phyloP scores from a whole-genome alignment of 2,113 vertebrate genomes.

The Naja naja region DNA sequence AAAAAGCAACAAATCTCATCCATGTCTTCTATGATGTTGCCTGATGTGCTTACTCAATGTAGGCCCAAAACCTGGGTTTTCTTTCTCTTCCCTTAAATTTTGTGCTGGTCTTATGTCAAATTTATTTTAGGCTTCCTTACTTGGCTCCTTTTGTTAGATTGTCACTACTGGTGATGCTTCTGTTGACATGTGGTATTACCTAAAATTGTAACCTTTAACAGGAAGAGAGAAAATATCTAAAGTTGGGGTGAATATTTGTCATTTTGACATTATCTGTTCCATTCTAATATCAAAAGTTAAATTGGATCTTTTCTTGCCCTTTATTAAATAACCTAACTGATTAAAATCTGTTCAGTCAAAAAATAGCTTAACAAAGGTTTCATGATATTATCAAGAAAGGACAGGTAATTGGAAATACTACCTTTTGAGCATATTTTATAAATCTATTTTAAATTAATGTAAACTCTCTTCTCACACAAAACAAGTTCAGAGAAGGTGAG shows the following conservation, averaged over 20 bases:
- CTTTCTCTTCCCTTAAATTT: neutral
- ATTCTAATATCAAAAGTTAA: slow-evolving; percentile 18
- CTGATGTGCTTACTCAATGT: neutral
- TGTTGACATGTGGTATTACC: slow-evolving; percentile 18
- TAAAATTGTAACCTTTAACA: slow-evolving; percentile 15
- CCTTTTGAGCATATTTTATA: neutral
- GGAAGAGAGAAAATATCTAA: neutral
- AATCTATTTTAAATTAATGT: neutral
- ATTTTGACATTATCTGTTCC: slow-evolving; percentile 20
- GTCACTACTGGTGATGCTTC: neutral
- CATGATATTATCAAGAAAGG: slow-evolving; percentile 8
- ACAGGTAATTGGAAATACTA: neutral
- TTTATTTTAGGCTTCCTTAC: neutral
- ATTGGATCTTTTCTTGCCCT: slow-evolving; percentile 11
- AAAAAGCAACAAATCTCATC: neutral
- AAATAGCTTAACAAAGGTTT: slow-evolving; percentile 9
- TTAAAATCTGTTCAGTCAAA: slow-evolving; percentile 19
- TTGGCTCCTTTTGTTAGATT: neutral
- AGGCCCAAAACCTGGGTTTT: neutral
- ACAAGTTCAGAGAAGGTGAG: neutral
- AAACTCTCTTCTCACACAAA: neutral
- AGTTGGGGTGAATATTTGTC: slow-evolving; percentile 3
- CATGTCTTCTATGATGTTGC: neutral
- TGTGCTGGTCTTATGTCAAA: neutral
- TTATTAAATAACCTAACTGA: slow-evolving; percentile 18